These are phyloP conservation scores for Agonum fuliginosum DNA, from an alignment of 2,888 invertebrate genomes.

Conservation along the genomic window DNA sequence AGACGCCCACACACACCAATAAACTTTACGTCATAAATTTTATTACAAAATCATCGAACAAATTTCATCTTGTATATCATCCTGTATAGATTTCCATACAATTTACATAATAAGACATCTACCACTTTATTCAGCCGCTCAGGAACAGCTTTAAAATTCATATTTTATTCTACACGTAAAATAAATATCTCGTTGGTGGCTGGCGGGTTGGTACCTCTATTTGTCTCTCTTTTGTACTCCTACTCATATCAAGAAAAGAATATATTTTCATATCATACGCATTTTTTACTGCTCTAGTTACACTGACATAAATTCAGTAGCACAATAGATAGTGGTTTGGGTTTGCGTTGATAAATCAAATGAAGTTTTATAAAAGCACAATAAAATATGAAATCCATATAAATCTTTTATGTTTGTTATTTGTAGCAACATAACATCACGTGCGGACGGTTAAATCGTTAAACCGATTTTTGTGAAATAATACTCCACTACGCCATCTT, in stretches of 20 bases:
- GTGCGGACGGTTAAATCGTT: too few species aligned
- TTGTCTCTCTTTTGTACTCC: slow-evolving; percentile 28
- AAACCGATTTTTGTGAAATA: too few species aligned
- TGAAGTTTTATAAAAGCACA: too few species aligned
- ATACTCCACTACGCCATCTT: too few species aligned
- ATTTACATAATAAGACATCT: slow-evolving; percentile 42
- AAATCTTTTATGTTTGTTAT: too few species aligned
- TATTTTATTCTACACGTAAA: slow-evolving; percentile 25
- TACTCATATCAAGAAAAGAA: slow-evolving; percentile 11
- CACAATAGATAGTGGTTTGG: too few species aligned
- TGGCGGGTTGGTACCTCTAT: neutral
- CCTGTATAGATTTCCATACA: slow-evolving; percentile 36
- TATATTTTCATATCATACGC: slow-evolving; percentile 8
- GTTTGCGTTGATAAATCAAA: too few species aligned
- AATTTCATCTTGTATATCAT: slow-evolving; percentile 36
- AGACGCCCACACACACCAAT: slow-evolving; percentile 18
- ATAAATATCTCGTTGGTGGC: slow-evolving; percentile 44
- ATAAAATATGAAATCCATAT: too few species aligned
- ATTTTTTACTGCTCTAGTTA: neutral
- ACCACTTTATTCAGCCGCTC: neutral
- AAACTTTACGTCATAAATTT: slow-evolving; percentile 36
- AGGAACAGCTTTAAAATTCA: slow-evolving; percentile 24
- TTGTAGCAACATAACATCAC: too few species aligned
- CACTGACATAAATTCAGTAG: too few species aligned
- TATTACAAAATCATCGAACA: slow-evolving; percentile 45